These are phyloP conservation scores for Dryocosmus kuriphilus DNA, from an alignment of 2,888 invertebrate species.

Conservation along the genomic window DNA sequence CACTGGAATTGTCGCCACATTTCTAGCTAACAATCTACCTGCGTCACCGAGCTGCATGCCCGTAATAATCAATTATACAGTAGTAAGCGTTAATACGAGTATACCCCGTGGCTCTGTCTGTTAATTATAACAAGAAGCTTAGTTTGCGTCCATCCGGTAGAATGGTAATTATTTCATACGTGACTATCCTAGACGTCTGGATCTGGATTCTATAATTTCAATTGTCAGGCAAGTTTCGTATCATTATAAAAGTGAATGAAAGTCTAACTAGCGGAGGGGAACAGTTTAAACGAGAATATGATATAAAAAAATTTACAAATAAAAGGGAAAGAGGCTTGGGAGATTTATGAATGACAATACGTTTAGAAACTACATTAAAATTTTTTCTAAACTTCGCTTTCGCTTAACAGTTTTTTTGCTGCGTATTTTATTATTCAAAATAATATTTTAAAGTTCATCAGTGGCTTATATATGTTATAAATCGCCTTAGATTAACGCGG, in stretches of 20 bases:
- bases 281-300: background rate
- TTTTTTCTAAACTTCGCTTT: no score
- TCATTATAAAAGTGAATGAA: background rate
- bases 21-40: slow-evolving; percentile 14
- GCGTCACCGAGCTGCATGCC: background rate
- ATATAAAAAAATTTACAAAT: background rate
- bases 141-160: background rate
- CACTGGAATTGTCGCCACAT: background rate
- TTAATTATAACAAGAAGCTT: background rate
- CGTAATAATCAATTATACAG: slow-evolving; percentile 16
- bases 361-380: no score
- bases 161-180: background rate
- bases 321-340: background rate
- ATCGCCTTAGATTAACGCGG: no score
- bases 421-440: no score
- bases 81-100: background rate
- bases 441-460: no score
- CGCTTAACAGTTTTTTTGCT: no score
- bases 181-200: background rate
- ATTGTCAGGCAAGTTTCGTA: background rate
- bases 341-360: background rate
- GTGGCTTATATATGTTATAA: no score
- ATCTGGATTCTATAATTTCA: background rate
- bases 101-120: background rate
- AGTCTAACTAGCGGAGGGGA: background rate